Percentiles rank a stretch among this genome's conserved stretches.
Evolutionary conservation across 2,888 invertebrate genomes (phyloP).

Genomic region (Hermaeophaga mercurialis): DNA sequence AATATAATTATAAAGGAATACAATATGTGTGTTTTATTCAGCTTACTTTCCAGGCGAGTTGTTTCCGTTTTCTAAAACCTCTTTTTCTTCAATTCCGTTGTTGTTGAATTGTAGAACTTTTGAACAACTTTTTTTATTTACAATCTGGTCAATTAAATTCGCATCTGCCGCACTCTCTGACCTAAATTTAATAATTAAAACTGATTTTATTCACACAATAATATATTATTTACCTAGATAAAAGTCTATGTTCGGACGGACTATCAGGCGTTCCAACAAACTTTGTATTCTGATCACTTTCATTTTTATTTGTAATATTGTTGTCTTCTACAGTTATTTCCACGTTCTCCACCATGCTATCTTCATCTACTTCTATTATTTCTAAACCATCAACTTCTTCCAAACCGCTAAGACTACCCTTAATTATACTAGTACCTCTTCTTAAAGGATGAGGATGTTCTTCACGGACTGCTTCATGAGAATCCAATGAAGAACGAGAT

Average conservation of each 20-base stretch:
- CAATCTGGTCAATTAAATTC: constrained; percentile 71
- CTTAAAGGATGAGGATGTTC: constrained; percentile 61
- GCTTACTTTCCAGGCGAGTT: constrained; percentile 63
- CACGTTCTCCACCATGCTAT: constrained; percentile 8
- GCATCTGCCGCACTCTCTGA: constrained; percentile 82
- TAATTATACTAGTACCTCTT: constrained; percentile 65
- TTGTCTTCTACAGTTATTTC: constrained; percentile 30
- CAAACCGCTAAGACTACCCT: constrained; percentile 50
- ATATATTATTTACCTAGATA: constrained; percentile 14
- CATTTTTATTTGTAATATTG: constrained; percentile 23
- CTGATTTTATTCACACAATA: not conserved
- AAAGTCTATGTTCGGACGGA: constrained; percentile 62
- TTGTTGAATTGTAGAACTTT: constrained; percentile 64
- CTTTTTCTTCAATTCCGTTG: constrained; percentile 55
- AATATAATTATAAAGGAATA: not conserved
- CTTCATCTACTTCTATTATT: constrained; percentile 12
- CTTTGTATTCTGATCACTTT: constrained; percentile 35
- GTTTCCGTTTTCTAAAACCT: constrained; percentile 53
- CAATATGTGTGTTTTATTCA: too few species aligned
- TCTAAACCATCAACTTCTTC: constrained; percentile 41
- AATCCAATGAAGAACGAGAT: constrained; percentile 56
- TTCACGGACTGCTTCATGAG: constrained; percentile 53
- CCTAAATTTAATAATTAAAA: constrained; percentile 53
- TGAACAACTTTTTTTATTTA: constrained; percentile 61
- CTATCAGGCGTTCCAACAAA: constrained; percentile 60